Conservation (phyloP, 1,140 invertebrate species). For the Aphelenchoides avenae region DNA sequence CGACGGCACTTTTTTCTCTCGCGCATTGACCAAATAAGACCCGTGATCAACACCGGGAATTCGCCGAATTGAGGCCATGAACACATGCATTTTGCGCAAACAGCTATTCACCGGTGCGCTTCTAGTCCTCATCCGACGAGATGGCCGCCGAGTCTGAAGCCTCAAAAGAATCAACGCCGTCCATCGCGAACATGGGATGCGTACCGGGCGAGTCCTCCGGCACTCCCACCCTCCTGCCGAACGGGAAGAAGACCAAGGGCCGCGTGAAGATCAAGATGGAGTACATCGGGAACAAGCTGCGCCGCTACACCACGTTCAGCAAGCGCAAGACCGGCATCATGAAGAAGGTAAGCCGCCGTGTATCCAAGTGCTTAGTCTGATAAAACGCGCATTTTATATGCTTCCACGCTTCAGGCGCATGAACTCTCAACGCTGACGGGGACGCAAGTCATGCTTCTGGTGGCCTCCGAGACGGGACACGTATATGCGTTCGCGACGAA, state of each 20-base stretch:
- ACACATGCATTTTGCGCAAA: slow-evolving; percentile 6
- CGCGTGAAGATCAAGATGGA: slow-evolving; percentile 99
- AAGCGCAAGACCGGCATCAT: slow-evolving; percentile 99
- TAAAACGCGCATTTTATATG: neutral
- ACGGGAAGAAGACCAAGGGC: slow-evolving; percentile 58
- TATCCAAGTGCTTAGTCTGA: no score
- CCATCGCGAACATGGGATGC: neutral
- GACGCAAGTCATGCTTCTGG: slow-evolving; percentile 93
- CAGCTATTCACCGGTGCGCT: slow-evolving; percentile 5
- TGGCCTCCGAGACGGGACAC: slow-evolving; percentile 92
- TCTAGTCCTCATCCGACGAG: slow-evolving; percentile 27
- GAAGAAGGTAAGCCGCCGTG: slow-evolving; percentile 88
- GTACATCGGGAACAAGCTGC: slow-evolving; percentile 98
- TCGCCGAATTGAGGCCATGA: neutral
- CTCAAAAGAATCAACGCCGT: slow-evolving; percentile 38
- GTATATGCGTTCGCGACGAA: slow-evolving; percentile 99
- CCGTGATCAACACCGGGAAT: no score
- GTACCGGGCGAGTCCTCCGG: neutral
- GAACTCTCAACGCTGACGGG: slow-evolving; percentile 97
- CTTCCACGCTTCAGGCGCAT: slow-evolving; percentile 74
- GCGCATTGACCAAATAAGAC: no score
- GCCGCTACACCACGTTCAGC: slow-evolving; percentile 97
- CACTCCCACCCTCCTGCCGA: slow-evolving; percentile 39
- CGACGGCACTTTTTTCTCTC: no score
- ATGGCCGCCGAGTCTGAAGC: slow-evolving; percentile 16